Base-by-base conservation (phyloP, 2,888 invertebrate genomes). In the Gibbula magus region DNA sequence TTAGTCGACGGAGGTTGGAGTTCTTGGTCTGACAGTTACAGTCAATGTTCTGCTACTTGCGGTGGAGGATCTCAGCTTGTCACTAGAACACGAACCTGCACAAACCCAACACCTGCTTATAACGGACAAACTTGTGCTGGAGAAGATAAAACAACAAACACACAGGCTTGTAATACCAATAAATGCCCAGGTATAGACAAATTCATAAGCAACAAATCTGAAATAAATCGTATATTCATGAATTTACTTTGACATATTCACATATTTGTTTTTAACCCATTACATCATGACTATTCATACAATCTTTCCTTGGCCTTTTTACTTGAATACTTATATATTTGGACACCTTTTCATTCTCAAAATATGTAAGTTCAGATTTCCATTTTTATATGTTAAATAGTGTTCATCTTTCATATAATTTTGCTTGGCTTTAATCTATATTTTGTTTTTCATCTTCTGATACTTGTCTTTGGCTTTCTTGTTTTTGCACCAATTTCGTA, bases 51-150 rank as follows among this genome's bases (percentile, higher is more conserved):
- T 4, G n/a, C 29, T n/a, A 78, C 77, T 18, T 78, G 77, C 52
- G 77, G 77, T 51, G 73, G 73, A 0, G 78, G 78, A 39, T 35
- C n/a, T 35, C 32, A 35, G 25, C 53, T 35, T n/a, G 25, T 45
- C 10, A 16, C 51, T 53, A 29, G 78, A 16, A 54, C 29, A 29
- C 51, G 78, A 54, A 20, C 18, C 29, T 78, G 78, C 35, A 78
- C 70, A 16, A 78, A 78, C 52, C 78, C 78, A 16, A 53, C 73
- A 29, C 78, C 78, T 13, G 53, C 53, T 52, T 35, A 70, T 22
- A 73, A 73, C 8, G 78, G 78, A 13, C 32, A 35, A 8, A 20
- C 22, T 32, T 78, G 78, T 54, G 73, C 52, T 0, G 78, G 78
- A 54, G 56, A 54, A n/a, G 54, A 70, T 4, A 22, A 20, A 16